Conservation (phyloP, 1,140 invertebrate genomes). For the Halesus radiatus region DNA sequence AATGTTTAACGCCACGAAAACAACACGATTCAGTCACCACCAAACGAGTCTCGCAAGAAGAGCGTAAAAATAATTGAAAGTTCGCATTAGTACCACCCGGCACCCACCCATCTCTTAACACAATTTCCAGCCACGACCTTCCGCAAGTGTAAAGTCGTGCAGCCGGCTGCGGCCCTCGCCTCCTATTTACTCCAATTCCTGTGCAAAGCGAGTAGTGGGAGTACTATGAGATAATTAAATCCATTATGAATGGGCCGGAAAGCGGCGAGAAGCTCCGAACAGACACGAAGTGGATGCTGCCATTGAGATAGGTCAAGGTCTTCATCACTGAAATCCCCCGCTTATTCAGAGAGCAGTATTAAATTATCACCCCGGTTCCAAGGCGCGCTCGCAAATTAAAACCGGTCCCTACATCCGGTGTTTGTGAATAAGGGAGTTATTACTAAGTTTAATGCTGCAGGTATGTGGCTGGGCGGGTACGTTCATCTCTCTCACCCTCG, state of each 20-base stretch:
- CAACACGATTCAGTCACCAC: neutral
- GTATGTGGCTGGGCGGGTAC: constrained; percentile 32
- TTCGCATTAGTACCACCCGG: constrained; percentile 18
- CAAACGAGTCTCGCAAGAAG: constrained; percentile 47
- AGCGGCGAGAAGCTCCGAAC: constrained; percentile 12
- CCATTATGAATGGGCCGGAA: constrained; percentile 55
- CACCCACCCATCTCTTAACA: constrained; percentile 21
- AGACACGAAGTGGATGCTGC: neutral
- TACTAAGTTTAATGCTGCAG: constrained; percentile 47
- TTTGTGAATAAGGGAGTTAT: constrained; percentile 56
- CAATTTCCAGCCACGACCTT: constrained; percentile 44
- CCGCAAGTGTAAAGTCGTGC: constrained; percentile 28
- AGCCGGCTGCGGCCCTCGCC: neutral
- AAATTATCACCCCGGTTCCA: constrained; percentile 49
- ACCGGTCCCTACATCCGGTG: constrained; percentile 45
- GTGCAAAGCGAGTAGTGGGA: constrained; percentile 35
- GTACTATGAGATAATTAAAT: constrained; percentile 56
- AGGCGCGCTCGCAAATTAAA: constrained; percentile 48
- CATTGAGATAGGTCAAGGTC: constrained; percentile 53
- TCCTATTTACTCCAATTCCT: constrained; percentile 10
- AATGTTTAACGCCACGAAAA: neutral
- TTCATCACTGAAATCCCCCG: constrained; percentile 52
- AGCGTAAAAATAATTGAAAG: constrained; percentile 53
- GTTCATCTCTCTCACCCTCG: constrained; percentile 43
- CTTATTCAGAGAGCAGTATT: constrained; percentile 51